These are phyloP conservation scores for Cyprinodon brontotheroides DNA, from an alignment of 2,113 vertebrate species.

Conservation along the genomic window DNA sequence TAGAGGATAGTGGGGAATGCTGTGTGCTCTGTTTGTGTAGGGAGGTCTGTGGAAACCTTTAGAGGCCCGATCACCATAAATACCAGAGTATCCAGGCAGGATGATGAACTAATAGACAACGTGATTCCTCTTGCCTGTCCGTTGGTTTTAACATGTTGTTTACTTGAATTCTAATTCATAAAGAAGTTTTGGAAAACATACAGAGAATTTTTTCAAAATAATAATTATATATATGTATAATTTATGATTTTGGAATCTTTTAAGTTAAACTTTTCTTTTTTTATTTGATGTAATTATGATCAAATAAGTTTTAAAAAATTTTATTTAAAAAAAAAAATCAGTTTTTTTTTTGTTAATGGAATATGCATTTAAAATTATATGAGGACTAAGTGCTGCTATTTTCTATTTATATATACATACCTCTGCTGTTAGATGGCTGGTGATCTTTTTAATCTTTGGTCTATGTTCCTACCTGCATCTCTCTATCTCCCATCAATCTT, in stretches of 20 bases:
- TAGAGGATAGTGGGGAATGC: background rate
- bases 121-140: background rate
- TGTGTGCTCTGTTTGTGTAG: background rate
- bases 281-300: background rate
- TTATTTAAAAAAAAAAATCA: too few relatives aligned
- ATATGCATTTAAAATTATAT: background rate
- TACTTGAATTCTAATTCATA: background rate
- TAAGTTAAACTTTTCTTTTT: background rate
- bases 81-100: background rate
- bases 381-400: background rate
- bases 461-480: too few relatives aligned
- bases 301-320: background rate
- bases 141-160: background rate
- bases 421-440: background rate
- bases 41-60: too few relatives aligned
- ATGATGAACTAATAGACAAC: background rate
- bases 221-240: too few relatives aligned
- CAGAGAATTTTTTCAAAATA: too few relatives aligned
- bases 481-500: constrained; percentile 82
- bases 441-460: background rate
- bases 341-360: background rate
- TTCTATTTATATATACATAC: background rate
- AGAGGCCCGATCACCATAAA: background rate
- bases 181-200: background rate
- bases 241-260: background rate